Evolutionary conservation across 2,797 vertebrate species (phyloP).

Genomic region (Sebastes umbrosus): DNA sequence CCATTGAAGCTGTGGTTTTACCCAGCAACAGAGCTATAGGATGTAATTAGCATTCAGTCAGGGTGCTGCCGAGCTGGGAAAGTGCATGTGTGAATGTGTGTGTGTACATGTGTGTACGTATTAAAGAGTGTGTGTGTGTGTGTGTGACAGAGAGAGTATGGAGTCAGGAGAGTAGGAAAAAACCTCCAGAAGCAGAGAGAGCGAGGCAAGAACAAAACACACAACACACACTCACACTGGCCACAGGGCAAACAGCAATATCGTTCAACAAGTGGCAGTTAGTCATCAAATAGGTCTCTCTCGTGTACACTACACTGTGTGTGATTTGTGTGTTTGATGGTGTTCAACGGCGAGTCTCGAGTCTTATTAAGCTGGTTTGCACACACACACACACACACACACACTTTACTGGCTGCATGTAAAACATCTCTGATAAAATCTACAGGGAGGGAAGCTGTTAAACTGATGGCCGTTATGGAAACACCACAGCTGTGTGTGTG

Average conservation of each 20-base stretch:
- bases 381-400: not conserved
- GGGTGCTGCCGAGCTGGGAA: not conserved
- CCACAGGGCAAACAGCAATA: conserved; percentile 42
- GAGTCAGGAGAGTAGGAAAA: not conserved
- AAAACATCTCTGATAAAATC: conserved; percentile 30
- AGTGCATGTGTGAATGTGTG: not conserved
- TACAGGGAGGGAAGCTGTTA: conserved; percentile 8
- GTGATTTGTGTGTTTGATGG: conserved; percentile 34
- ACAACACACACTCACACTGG: not conserved
- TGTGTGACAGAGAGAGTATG: not conserved
- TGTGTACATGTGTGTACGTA: not conserved
- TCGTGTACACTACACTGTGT: conserved; percentile 14
- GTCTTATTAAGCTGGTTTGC: conserved; percentile 30
- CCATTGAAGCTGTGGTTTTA: conserved; percentile 34
- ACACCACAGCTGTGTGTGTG: conserved; percentile 5
- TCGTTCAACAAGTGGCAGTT: conserved; percentile 58
- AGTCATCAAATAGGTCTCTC: conserved; percentile 44
- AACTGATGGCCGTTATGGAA: conserved; percentile 14
- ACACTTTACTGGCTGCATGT: not conserved
- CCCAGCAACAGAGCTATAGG: conserved; percentile 62
- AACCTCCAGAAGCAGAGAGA: not conserved
- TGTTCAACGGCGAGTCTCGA: conserved; percentile 50
- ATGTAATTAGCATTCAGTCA: conserved; percentile 64
- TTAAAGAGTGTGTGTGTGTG: not conserved
- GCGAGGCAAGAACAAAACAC: not conserved